phyloP scores from a whole-genome alignment of 2,797 vertebrate species.

The Cichlasoma orientale region DNA sequence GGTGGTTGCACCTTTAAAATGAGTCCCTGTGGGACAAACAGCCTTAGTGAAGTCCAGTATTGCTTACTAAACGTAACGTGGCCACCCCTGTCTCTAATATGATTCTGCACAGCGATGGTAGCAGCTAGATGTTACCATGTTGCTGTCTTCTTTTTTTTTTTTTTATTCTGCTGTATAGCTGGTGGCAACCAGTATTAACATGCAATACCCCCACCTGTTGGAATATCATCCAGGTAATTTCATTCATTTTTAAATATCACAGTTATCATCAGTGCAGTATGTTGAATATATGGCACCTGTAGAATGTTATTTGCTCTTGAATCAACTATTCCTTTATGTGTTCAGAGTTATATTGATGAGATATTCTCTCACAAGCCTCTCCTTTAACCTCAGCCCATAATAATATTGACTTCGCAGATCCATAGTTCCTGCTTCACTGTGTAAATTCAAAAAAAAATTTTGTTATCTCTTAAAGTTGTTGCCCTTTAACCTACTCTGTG shows the following conservation, averaged over 20 bases:
- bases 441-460: no score
- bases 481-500: slow-evolving; percentile 38
- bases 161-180: neutral
- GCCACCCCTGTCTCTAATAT: neutral
- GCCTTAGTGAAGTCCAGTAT: neutral
- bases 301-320: neutral
- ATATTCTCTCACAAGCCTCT: neutral
- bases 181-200: neutral
- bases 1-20: neutral
- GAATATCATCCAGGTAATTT: neutral
- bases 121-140: neutral
- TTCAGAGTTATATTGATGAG: neutral
- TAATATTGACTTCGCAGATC: slow-evolving; percentile 23
- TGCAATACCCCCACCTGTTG: neutral
- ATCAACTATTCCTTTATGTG: neutral
- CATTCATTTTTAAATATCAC: neutral
- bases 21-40: neutral
- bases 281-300: neutral
- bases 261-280: neutral
- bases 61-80: neutral
- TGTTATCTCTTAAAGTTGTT: slow-evolving; percentile 33
- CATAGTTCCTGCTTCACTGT: neutral
- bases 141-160: neutral
- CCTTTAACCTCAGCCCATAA: neutral
- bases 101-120: neutral